phyloP scores from a whole-genome alignment of 2,113 vertebrate genomes.

The Callipepla squamata region DNA sequence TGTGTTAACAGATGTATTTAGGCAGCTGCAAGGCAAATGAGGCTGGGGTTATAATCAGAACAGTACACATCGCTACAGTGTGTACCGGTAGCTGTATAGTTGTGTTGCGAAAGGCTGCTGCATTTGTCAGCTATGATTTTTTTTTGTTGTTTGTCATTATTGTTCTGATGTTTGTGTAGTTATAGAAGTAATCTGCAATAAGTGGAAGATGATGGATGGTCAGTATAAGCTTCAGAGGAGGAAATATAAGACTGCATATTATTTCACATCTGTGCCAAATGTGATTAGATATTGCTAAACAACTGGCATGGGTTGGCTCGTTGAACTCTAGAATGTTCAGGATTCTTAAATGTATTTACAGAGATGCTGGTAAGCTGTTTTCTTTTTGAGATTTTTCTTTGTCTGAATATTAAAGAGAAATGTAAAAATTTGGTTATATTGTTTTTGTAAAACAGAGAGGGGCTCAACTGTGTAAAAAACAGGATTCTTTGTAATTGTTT shows the following conservation, averaged over 20 bases:
- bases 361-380: not conserved
- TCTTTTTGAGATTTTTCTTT: not conserved
- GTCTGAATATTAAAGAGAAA: not conserved
- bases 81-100: not conserved
- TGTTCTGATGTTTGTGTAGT: not conserved
- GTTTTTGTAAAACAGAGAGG: not conserved
- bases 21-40: not conserved
- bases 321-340: not conserved
- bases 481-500: not conserved
- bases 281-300: not conserved
- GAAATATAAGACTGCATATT: not conserved
- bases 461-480: not conserved
- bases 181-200: not conserved
- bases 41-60: not conserved
- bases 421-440: not conserved
- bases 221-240: not conserved
- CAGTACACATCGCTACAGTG: not conserved
- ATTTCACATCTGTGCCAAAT: not conserved
- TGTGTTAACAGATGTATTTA: not conserved
- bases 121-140: not conserved
- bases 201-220: not conserved
- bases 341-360: not conserved
- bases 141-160: not conserved
- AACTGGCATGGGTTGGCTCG: rapidly evolving
- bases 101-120: not conserved